Base-by-base conservation (phyloP, 1,140 invertebrate genomes). In the Lepidostoma basale region DNA sequence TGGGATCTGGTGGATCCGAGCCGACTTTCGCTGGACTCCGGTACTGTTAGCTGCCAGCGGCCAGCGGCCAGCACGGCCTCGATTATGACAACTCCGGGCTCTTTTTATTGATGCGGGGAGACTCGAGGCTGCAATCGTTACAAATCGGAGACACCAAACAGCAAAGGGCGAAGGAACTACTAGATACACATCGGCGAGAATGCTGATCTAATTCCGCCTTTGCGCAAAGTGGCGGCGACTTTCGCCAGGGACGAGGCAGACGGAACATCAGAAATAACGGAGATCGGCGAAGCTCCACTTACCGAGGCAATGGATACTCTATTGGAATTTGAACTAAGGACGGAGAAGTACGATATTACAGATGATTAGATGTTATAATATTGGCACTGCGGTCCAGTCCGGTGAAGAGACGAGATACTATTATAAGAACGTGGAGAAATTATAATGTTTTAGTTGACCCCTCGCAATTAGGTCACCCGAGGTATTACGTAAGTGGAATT, bases 41-140 rank as follows among this genome's bases (percentile, higher is more conserved):
- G 26, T 30, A 33, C 49, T 28, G 20, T 56, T 28, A 28, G 1
- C 28, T 18, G 18, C 20, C 49, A n/a, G 20, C 45, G 18, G 6
- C 10, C 45, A 23, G 23, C 42, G 60, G 65, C 39, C 65, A n/a
- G n/a, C 42, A 62, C 67, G 67, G 56, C 67, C 67, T 68, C 67
- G 54, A 68, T 68, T 62, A 39, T 45, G 67, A 68, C 54, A 68
- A 63, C 67, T 60, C 36, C 40, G 40, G 40, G 49, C 45, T 54
- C 59, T 63, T 68, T 67, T 68, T 68, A 68, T 68, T 68, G 67
- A 68, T n/a, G n/a, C n/a, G n/a, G n/a, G n/a, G n/a, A n/a, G n/a
- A n/a, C n/a, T 10, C 14, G 8, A 16, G n/a, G n/a, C n/a, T n/a
- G 52, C 28, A 12, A 9, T 56, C 28, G n/a, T 20, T 33, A 12